Percentiles rank a stretch among this genome's conserved stretches.
phyloP scores from a whole-genome alignment of 1,140 invertebrate species.

The Drosophila saltans region DNA sequence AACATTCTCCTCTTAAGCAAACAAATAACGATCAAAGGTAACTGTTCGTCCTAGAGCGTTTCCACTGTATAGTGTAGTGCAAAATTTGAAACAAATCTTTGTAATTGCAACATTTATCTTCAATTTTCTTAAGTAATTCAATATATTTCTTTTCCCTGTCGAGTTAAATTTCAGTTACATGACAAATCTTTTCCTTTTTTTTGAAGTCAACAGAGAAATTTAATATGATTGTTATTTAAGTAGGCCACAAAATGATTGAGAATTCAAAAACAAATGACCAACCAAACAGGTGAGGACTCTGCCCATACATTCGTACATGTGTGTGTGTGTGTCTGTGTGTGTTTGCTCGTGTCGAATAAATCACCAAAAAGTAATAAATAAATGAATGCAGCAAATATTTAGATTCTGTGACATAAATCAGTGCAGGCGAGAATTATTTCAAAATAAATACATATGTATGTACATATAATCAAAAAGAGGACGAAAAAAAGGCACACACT shows the following conservation, averaged over 20 bases:
- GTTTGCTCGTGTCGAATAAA: background rate
- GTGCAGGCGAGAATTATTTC: constrained; percentile 34
- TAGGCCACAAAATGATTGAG: constrained; percentile 21
- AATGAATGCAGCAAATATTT: constrained; percentile 29
- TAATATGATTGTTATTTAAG: constrained; percentile 37
- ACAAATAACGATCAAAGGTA: no score
- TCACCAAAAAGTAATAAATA: constrained; percentile 23
- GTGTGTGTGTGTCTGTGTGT: background rate
- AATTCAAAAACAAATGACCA: constrained; percentile 21
- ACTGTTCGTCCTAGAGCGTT: no score
- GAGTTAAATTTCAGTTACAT: background rate
- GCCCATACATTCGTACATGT: no score
- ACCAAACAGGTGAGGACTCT: constrained; percentile 9
- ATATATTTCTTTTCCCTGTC: background rate
- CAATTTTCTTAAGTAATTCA: no score
- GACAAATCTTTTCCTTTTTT: background rate
- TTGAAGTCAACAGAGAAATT: background rate
- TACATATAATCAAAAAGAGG: constrained; percentile 32
- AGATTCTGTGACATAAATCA: constrained; percentile 42
- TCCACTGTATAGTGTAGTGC: no score
- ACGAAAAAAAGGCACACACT: background rate
- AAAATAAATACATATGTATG: constrained; percentile 11
- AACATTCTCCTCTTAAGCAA: no score
- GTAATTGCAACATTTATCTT: no score
- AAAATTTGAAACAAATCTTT: no score